These are phyloP conservation scores for Nasonia vitripennis DNA, from an alignment of 1,140 invertebrate genomes.

Conservation along the genomic window DNA sequence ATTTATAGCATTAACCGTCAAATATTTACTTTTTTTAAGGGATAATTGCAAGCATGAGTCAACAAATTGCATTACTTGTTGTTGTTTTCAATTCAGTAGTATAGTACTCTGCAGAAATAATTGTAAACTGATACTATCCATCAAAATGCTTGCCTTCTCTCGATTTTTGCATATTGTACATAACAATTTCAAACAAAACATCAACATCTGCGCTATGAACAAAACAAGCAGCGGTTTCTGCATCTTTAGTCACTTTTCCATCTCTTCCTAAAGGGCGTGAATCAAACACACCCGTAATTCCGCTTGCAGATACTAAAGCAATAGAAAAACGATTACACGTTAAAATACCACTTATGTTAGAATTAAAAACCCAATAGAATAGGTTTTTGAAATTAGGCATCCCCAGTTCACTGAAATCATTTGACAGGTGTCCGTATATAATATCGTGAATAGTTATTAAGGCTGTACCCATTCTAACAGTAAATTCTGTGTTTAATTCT, in stretches of 20 bases:
- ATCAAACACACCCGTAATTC: neutral
- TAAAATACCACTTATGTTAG: constrained; percentile 4
- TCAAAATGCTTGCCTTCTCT: neutral
- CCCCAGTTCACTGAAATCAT: neutral
- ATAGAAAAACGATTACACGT: neutral
- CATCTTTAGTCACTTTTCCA: neutral
- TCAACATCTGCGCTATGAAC: neutral
- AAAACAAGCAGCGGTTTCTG: neutral
- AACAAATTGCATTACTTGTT: no score
- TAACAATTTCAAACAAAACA: neutral
- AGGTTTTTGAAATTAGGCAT: neutral
- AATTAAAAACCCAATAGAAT: neutral
- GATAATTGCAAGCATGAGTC: no score
- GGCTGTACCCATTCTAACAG: neutral
- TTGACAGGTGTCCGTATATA: neutral
- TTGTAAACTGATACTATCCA: constrained; percentile 1
- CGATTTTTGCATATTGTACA: neutral
- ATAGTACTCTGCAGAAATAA: no score
- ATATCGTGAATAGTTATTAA: neutral
- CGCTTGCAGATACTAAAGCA: neutral
- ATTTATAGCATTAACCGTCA: no score
- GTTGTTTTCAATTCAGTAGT: no score
- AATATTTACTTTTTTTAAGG: no score
- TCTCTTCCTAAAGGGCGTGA: neutral
- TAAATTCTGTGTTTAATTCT: neutral